Evolutionary conservation across 2,113 vertebrate species (phyloP), one percentile per base, ranked within the genome.

Genomic region (Pimephales promelas): DNA sequence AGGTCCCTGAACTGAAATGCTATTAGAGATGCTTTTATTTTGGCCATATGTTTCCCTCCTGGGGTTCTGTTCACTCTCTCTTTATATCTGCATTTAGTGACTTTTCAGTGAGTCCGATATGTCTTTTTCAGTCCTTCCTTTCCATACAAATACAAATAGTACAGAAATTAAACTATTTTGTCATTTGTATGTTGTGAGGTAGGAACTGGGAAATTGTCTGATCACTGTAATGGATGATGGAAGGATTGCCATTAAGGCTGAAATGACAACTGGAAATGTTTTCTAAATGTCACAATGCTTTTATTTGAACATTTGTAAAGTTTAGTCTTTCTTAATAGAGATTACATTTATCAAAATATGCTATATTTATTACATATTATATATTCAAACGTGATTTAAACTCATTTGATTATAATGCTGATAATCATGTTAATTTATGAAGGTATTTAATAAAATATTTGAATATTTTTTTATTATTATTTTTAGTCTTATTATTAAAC

Each of bases 11-110:
- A 28, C 26, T 64, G 77, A 79, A 64, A 79, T 49, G 26, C 57
- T 47, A 49, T 79, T 79, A 79, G 56, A 61, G 24, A 34, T 24
- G 74, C 5, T 76, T 79, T 79, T 79, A 79, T 31, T 64, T 79
- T 79, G 49, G 18, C 59, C 77, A 64, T 47, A 79, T 64, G 77
- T 47, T 49, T 47, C 24, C 26, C 77, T 62, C 24, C 16, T 22
- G 59, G 13, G 40, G 24, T 22, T 64, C 57, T 31, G 40, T 76
- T n/a, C 24, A 49, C 47, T 4, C 59, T 47, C 24, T 64, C 10
- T 79, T 64, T 18, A 8, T 71, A 24, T 52, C 45, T 28, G 52
- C 31, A 78, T 7, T 22, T 18, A 54, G 6, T 54, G 52, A 54
- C 49, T 54, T 36, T 36, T 36, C 36, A 36, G 5, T 36, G 36